Evolutionary conservation across 2,113 vertebrate genomes (phyloP).

Genomic region (Poecile atricapillus): DNA sequence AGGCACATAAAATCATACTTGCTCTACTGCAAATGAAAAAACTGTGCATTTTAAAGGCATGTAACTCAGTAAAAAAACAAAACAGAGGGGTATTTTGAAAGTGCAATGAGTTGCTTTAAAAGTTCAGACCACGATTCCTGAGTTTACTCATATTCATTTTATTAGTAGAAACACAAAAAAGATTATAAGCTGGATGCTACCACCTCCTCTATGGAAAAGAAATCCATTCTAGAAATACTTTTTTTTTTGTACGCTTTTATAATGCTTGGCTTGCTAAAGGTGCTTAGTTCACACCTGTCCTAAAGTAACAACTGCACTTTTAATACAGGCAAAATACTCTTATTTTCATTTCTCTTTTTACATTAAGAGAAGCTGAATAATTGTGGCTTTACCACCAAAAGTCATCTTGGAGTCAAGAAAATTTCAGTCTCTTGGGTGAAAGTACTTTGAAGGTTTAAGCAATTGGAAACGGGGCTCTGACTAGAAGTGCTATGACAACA

Average conservation of each 20-base stretch:
- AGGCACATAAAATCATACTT: not conserved
- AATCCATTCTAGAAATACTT: not conserved
- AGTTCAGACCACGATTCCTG: not conserved
- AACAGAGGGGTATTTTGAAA: not conserved
- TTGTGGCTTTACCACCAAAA: not conserved
- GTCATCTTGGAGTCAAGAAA: not conserved
- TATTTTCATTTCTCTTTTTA: not conserved
- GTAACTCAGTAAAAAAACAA: not conserved
- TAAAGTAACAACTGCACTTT: not conserved
- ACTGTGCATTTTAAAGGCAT: not conserved
- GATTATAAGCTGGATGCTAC: not conserved
- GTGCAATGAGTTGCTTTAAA: not conserved
- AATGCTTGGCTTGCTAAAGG: not conserved
- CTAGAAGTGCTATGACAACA: not conserved
- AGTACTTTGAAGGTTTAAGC: not conserved
- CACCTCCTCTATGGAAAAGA: not conserved
- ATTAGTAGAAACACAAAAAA: not conserved
- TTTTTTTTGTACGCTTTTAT: fast-evolving
- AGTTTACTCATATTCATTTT: not conserved
- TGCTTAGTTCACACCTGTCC: not conserved
- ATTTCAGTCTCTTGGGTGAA: not conserved
- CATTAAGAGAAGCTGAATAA: not conserved
- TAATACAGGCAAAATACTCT: not conserved
- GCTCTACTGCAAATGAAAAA: not conserved
- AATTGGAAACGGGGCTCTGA: not conserved